These are phyloP conservation scores for Cheilosia soror DNA, from an alignment of 2,888 invertebrate species.

Conservation along the genomic window DNA sequence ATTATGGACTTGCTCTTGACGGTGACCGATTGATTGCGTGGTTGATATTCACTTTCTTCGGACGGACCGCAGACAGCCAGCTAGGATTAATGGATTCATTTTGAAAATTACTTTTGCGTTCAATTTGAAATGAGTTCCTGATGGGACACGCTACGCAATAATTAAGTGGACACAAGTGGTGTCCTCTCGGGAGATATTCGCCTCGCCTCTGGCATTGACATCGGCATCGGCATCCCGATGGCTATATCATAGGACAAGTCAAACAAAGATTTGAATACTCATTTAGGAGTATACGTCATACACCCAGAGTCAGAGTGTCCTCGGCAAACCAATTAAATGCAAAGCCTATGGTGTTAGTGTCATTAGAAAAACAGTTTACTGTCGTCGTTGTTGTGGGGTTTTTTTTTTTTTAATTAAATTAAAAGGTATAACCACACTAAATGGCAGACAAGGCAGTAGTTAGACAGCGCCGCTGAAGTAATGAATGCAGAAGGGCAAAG, in stretches of 20 bases:
- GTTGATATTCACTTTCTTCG: conserved; percentile 9
- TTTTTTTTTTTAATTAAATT: conserved; percentile 38
- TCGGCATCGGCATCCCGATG: conserved; percentile 22
- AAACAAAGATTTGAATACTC: conserved; percentile 35
- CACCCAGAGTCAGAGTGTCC: conserved; percentile 25
- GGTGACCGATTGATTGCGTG: conserved; percentile 65
- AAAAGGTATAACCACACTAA: conserved; percentile 23
- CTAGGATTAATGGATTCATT: conserved; percentile 69
- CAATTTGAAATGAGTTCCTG: conserved; percentile 51
- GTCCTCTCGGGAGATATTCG: conserved; percentile 15
- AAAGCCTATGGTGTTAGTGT: conserved; percentile 34
- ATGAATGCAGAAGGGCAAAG: neutral
- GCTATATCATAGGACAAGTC: neutral
- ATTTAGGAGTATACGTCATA: conserved; percentile 38
- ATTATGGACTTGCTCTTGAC: conserved; percentile 42
- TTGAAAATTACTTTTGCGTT: conserved; percentile 67
- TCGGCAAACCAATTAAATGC: conserved; percentile 60
- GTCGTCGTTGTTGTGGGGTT: neutral
- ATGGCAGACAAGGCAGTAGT: too few relatives aligned
- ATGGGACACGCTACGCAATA: conserved; percentile 60
- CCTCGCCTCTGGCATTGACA: neutral
- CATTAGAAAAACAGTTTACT: conserved; percentile 32
- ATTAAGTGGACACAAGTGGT: conserved; percentile 68
- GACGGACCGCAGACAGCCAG: neutral
- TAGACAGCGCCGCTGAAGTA: neutral